Percentiles rank a stretch among this genome's conserved stretches.
Evolutionary conservation across 2,797 vertebrate species (phyloP).

Genomic region (Scolopax bukidnonensis): DNA sequence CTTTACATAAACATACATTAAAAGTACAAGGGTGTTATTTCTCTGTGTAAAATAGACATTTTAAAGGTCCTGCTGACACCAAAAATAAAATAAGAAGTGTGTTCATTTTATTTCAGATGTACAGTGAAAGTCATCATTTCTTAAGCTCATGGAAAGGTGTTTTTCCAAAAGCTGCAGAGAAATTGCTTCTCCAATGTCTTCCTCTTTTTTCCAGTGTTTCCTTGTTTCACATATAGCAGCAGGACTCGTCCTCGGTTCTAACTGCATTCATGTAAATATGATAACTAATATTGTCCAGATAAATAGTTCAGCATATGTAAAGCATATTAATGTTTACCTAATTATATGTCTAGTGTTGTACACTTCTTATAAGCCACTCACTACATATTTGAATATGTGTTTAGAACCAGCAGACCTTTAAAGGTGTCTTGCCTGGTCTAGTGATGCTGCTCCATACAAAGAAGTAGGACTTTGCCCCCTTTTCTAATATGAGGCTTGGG

Average conservation of each 20-base stretch:
- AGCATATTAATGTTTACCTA: conserved; percentile 16
- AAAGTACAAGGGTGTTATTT: conserved; percentile 68
- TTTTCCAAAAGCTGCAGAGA: conserved; percentile 27
- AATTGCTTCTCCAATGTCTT: neutral
- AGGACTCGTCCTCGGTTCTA: conserved; percentile 27
- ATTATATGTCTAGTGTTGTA: neutral
- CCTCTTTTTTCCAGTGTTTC: neutral
- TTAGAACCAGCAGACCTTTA: neutral
- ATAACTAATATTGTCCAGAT: neutral
- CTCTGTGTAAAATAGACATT: conserved; percentile 53
- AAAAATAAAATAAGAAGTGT: neutral
- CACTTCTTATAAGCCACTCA: neutral
- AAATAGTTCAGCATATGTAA: neutral
- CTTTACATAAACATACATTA: conserved; percentile 73
- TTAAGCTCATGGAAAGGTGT: conserved; percentile 16
- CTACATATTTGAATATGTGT: neutral
- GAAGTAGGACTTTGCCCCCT: neutral
- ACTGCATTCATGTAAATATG: neutral
- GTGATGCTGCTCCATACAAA: neutral
- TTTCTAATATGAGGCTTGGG: neutral
- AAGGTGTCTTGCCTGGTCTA: neutral
- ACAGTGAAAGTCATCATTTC: neutral
- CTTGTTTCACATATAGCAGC: neutral
- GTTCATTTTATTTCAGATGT: neutral
- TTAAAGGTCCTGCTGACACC: conserved; percentile 25